A percentile compares a stretch with the other conserved stretches of the same genome.
Conservation (phyloP, 1,140 invertebrate genomes). For the Bombus waltoni region DNA sequence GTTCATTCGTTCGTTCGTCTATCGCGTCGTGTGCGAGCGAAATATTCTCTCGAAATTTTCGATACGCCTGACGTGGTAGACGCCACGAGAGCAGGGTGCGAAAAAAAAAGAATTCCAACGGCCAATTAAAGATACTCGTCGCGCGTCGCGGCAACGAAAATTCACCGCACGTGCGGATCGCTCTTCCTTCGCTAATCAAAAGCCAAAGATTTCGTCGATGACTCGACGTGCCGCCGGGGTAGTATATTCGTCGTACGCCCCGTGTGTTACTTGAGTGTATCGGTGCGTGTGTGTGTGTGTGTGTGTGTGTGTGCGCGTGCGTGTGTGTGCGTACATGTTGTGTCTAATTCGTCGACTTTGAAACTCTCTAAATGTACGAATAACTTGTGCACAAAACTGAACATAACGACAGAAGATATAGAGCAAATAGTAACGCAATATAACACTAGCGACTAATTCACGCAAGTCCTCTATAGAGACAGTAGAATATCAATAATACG, state of each 20-base stretch:
- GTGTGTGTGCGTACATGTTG: background rate
- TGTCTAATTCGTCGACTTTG: slow-evolving; percentile 26
- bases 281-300: slow-evolving; percentile 5
- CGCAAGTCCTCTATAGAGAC: slow-evolving; percentile 54
- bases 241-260: background rate
- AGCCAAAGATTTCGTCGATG: slow-evolving; percentile 10
- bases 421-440: slow-evolving; percentile 44
- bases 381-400: slow-evolving; percentile 51
- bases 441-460: slow-evolving; percentile 61
- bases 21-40: background rate
- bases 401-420: slow-evolving; percentile 49
- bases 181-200: background rate
- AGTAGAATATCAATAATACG: slow-evolving; percentile 48
- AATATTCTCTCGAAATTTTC: background rate
- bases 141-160: background rate
- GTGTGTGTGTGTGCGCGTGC: background rate
- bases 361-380: slow-evolving; percentile 49
- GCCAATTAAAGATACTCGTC: background rate
- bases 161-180: background rate
- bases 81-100: background rate
- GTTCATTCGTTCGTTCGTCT: background rate
- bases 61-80: background rate
- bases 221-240: background rate
- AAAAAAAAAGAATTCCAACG: background rate
- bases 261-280: background rate